Base-by-base conservation (phyloP, 2,797 vertebrate genomes). In the Megalops cyprinoides region DNA sequence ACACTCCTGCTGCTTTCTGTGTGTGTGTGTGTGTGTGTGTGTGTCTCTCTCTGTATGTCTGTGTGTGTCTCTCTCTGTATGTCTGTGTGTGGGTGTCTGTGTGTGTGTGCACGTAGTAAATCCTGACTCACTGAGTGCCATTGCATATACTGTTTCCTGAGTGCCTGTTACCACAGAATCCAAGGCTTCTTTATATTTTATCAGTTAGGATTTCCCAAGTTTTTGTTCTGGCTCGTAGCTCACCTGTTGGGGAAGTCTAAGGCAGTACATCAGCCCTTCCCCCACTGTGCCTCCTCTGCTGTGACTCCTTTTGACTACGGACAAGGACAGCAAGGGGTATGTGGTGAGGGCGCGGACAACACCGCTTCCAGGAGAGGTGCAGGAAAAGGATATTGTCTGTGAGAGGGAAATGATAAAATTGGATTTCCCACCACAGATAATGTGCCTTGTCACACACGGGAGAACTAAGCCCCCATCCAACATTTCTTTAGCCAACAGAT, bases 331-430 rank as follows among this genome's bases (percentile, higher is more conserved):
- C 34, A 79, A 74, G 34, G 31, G 39, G 69, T 74, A 75, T 73
- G 9, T 84, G 83, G 82, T 82, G 85, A 78, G 75, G 42, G 76
- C 58, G 62, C 83, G 83, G 83, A 87, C 83, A 77, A 60, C 67
- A 55, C 80, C 62, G 82, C 87, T 82, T 90, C 82, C 87, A 88
- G 88, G 85, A 88, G 84, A 82, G 79, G 34, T 81, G 85, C 86
- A 85, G 89, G 88, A 90, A 89, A 88, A 84, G 75, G 84, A 83
- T 79, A 83, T 81, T 15, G 81, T 88, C 79, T 84, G 85, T 78
- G 65, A 84, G 83, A 84, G 88, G 83, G 85, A 87, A 78, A 81
- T 79, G 75, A 77, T 86, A 79, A 86, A 88, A 87, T 90, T 87
- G 87, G 74, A 82, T 85, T 87, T 87, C 84, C 83, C 81, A 82